phyloP scores from a whole-genome alignment of 92 coral and sea anemone species.

The Umimayanthus kanabou region DNA sequence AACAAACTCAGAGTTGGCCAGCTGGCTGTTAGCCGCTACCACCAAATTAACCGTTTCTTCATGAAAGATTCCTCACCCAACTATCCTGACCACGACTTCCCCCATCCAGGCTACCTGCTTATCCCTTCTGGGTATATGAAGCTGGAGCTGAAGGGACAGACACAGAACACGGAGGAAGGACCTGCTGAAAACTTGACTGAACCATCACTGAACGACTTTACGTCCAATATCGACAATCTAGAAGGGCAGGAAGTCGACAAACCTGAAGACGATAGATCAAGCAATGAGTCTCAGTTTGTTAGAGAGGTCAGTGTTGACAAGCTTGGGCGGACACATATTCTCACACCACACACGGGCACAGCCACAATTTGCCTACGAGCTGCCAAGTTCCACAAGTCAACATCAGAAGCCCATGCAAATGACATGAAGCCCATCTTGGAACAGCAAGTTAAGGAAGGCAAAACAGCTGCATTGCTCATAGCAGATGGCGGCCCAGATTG shows the following conservation, averaged over 20 bases:
- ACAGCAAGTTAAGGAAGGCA: constrained; percentile 38
- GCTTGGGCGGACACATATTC: constrained; percentile 33
- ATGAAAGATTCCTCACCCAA: constrained; percentile 26
- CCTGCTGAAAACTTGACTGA: not conserved
- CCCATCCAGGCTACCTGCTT: constrained; percentile 35
- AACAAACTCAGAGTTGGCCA: not conserved
- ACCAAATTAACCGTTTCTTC: constrained; percentile 27
- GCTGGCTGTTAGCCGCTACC: constrained; percentile 28
- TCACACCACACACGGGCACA: constrained; percentile 44
- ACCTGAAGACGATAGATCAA: no score
- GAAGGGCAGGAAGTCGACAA: no score
- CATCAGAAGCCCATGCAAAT: constrained; percentile 32
- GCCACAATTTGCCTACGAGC: constrained; percentile 38
- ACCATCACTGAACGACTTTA: no score
- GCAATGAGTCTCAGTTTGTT: no score
- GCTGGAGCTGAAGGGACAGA: constrained; percentile 10
- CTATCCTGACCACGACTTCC: constrained; percentile 34
- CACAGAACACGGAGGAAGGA: no score
- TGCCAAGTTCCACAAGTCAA: constrained; percentile 25
- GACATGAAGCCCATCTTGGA: constrained; percentile 39
- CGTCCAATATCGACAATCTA: no score
- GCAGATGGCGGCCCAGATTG: constrained; percentile 48
- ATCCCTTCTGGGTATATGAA: constrained; percentile 21
- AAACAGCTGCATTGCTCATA: constrained; percentile 33
- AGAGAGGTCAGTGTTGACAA: not conserved